These are phyloP conservation scores for Gymnoscopelus braueri DNA, from an alignment of 2,797 vertebrate species.

Conservation along the genomic window DNA sequence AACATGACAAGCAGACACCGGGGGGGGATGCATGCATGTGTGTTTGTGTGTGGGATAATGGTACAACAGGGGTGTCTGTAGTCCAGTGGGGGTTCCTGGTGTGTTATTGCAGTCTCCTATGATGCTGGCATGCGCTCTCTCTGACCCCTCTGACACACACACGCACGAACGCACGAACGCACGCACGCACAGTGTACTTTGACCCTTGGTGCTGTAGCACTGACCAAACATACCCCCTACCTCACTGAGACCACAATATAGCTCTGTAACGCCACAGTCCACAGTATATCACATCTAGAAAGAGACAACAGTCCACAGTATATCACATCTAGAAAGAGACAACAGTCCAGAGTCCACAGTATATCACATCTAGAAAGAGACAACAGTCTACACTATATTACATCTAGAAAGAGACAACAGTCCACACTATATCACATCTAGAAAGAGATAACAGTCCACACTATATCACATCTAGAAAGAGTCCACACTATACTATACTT, in stretches of 20 bases:
- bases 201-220: conserved; percentile 62
- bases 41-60: conserved; percentile 2
- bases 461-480: too few relatives aligned
- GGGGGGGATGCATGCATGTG: too few relatives aligned
- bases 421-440: neutral
- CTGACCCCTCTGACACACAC: conserved; percentile 49
- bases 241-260: conserved; percentile 73
- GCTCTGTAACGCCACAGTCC: conserved; percentile 62
- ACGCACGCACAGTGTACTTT: conserved; percentile 56
- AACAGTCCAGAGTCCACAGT: too few relatives aligned
- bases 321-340: too few relatives aligned
- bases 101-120: conserved; percentile 82
- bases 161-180: conserved; percentile 23
- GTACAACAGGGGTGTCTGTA: conserved; percentile 3
- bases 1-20: too few relatives aligned
- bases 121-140: conserved; percentile 69
- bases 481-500: too few relatives aligned
- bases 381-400: neutral
- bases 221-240: conserved; percentile 77
- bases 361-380: too few relatives aligned
- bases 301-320: too few relatives aligned
- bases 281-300: too few relatives aligned
- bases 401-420: neutral
- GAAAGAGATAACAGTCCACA: too few relatives aligned
- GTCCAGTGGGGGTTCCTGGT: conserved; percentile 72